phyloP scores from a whole-genome alignment of 2,797 vertebrate species.

The Telmatherina bonti region DNA sequence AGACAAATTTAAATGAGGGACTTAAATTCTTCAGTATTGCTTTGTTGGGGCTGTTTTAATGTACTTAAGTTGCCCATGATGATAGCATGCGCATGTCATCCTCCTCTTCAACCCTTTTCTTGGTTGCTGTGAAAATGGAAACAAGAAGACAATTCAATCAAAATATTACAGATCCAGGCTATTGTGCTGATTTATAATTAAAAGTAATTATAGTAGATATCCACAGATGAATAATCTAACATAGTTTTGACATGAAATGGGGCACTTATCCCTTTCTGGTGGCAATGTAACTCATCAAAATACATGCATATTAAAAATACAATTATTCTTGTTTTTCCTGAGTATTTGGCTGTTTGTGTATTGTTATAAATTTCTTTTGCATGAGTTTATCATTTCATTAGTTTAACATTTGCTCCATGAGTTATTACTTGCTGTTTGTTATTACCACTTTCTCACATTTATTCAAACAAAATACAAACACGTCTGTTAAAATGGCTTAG shows the following conservation, averaged over 20 bases:
- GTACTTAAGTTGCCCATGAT: conserved; percentile 75
- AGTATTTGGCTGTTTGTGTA: too few species aligned
- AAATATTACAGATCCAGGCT: not conserved
- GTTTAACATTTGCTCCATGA: too few species aligned
- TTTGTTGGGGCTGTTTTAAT: not conserved
- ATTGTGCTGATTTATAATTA: not conserved
- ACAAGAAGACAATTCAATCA: not conserved
- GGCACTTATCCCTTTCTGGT: too few species aligned
- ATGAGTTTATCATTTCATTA: too few species aligned
- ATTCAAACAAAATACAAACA: too few species aligned
- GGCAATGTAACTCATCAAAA: too few species aligned
- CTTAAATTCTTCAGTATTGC: not conserved
- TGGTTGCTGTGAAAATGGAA: conserved; percentile 72
- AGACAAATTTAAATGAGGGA: not conserved
- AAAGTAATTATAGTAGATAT: not conserved
- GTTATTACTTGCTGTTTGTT: too few species aligned
- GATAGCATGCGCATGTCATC: conserved; percentile 82
- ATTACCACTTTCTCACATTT: too few species aligned
- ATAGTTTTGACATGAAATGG: not conserved
- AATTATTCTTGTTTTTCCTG: too few species aligned
- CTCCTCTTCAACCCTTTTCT: conserved; percentile 81
- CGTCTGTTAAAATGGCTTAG: not conserved
- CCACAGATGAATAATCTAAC: not conserved
- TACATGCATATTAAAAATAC: too few species aligned
- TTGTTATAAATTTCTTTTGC: too few species aligned